Percentiles rank a stretch among this genome's conserved stretches.
These are phyloP conservation scores for Andricus grossulariae DNA, from an alignment of 1,140 invertebrate species.

Conservation along the genomic window DNA sequence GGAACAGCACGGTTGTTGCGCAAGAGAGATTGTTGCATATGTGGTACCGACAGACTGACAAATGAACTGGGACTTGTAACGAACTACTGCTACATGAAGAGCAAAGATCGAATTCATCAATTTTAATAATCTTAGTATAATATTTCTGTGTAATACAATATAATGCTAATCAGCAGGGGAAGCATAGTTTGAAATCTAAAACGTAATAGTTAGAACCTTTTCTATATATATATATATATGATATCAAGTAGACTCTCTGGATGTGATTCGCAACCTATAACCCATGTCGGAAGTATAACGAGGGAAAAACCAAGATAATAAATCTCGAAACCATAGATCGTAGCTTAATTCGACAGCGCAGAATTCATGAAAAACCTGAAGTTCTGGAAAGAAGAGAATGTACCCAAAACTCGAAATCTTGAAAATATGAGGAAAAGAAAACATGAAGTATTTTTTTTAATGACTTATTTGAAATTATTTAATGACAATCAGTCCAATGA, in stretches of 20 bases:
- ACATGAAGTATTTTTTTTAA: no score
- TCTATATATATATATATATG: background rate
- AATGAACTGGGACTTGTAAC: constrained; percentile 40
- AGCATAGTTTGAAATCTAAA: no score
- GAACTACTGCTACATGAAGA: no score
- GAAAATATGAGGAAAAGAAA: no score
- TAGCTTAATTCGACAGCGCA: constrained; percentile 50
- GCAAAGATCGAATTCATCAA: no score
- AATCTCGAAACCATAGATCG: constrained; percentile 57
- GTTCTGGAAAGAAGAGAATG: background rate
- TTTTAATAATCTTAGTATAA: no score
- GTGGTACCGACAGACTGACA: constrained; percentile 27
- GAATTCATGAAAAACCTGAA: constrained; percentile 36
- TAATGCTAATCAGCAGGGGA: no score
- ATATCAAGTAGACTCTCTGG: background rate
- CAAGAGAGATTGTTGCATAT: constrained; percentile 54
- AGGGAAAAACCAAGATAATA: constrained; percentile 52
- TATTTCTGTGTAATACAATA: no score
- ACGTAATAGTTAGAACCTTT: no score
- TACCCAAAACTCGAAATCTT: no score
- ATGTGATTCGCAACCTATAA: background rate
- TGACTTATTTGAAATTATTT: no score
- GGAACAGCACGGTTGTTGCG: constrained; percentile 47
- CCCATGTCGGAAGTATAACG: constrained; percentile 38
- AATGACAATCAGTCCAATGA: no score